phyloP scores from a whole-genome alignment of 2,888 invertebrate species.

The Pinctada fucata region DNA sequence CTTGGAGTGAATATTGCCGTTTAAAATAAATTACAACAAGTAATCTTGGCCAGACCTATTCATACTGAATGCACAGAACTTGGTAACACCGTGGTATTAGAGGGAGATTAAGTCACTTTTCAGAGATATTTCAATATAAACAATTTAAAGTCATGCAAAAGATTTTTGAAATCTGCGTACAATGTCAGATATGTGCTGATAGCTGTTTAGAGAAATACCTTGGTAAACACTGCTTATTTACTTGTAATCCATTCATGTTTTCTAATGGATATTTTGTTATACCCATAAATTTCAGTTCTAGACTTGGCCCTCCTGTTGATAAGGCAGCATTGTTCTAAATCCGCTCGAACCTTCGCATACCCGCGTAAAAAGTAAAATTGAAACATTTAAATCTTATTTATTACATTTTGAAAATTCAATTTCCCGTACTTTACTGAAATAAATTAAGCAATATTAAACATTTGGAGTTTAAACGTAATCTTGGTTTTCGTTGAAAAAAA shows the following conservation, averaged over 20 bases:
- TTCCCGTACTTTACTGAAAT: neutral
- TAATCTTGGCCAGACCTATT: too few relatives aligned
- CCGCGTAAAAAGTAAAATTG: neutral
- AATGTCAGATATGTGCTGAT: constrained; percentile 13
- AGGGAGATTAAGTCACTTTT: neutral
- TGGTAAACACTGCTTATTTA: neutral
- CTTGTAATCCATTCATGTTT: neutral
- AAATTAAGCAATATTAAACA: neutral
- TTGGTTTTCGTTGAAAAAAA: neutral
- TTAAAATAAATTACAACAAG: too few relatives aligned
- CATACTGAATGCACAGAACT: too few relatives aligned
- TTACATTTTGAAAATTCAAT: constrained; percentile 6
- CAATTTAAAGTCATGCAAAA: neutral
- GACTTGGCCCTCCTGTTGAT: neutral
- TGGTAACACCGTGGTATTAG: too few relatives aligned
- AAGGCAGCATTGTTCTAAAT: neutral
- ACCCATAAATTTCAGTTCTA: constrained; percentile 5
- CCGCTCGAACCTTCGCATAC: neutral
- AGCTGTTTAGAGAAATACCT: neutral
- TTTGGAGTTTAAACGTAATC: neutral
- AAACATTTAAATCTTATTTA: constrained; percentile 21
- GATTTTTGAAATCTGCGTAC: neutral
- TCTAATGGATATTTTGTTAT: constrained; percentile 5
- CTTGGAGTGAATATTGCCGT: too few relatives aligned
- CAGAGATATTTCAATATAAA: neutral